Base-by-base conservation (phyloP, 2,113 vertebrate genomes). In the Empidonax traillii region DNA sequence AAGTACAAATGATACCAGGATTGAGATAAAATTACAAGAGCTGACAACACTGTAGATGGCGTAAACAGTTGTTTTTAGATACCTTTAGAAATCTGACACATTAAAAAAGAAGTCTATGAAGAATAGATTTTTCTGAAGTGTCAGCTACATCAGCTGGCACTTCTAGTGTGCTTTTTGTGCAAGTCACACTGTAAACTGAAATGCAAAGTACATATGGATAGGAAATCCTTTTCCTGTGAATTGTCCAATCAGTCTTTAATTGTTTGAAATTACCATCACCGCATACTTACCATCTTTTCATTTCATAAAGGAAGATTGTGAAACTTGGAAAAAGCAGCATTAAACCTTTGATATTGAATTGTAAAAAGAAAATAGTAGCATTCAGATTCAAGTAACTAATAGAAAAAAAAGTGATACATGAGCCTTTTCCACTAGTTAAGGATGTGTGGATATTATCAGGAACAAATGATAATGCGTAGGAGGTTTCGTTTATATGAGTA, bases 211-310 rank as follows among this genome's bases (percentile, higher is more conserved):
- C 83, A 81, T 78, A 43, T 75, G 85, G 56, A 52, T 93, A 95
- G 94, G 88, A 96, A 93, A 95, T 95, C 79, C 88, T 94, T 94
- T 96, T 96, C 85, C 85, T 96, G 90, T 87, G 73, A 88, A 92
- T 92, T 96, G 87, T 96, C 88, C 65, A 67, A 77, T 90, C 63
- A 65, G 79, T 88, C 92, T 88, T 93, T 25, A 73, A 86, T 93
- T 93, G 90, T 93, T 93, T 81, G 69, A 78, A 90, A 84, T 72
- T 35, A 24, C 51, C n/a, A 51, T 73, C 4, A 3, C 67, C 4
- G 1, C 53, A 33, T 59, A 79, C 35, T 91, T 89, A 28, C 21
- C 35, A 30, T 68, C 56, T 83, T 87, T 85, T 84, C 39, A 62
- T 90, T 91, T 90, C 2, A 1, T 63, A 27, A 63, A 46, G 33